Evolutionary conservation across 2,888 invertebrate species (phyloP).

Genomic region (Drosophila longiperda): DNA sequence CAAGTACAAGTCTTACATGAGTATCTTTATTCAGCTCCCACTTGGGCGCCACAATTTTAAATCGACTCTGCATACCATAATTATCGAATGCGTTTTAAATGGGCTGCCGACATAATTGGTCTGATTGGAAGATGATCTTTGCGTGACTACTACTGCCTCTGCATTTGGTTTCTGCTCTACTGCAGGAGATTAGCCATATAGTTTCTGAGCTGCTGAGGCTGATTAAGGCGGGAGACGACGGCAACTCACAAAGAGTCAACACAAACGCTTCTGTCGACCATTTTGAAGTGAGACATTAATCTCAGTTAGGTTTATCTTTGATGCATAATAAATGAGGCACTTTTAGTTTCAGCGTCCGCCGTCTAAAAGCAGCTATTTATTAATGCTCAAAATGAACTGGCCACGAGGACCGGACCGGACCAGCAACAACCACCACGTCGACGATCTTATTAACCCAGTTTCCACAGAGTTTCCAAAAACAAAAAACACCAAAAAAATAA

Average conservation of each 20-base stretch:
- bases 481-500: constrained; percentile 10
- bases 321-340: constrained; percentile 78
- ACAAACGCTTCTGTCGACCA: constrained; percentile 53
- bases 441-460: constrained; percentile 78
- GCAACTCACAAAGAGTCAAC: constrained; percentile 36
- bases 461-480: constrained; percentile 27
- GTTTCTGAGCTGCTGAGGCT: constrained; percentile 11
- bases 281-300: constrained; percentile 78
- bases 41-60: constrained; percentile 4
- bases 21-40: constrained; percentile 4
- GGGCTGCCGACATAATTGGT: constrained; percentile 72
- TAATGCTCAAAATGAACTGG: constrained; percentile 54
- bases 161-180: constrained; percentile 8
- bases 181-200: not conserved
- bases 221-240: constrained; percentile 23
- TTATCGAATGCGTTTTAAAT: constrained; percentile 71
- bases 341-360: constrained; percentile 48
- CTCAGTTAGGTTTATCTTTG: constrained; percentile 80
- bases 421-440: constrained; percentile 23
- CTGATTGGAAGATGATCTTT: constrained; percentile 59
- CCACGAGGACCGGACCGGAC: constrained; percentile 24
- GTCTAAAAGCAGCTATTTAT: constrained; percentile 79
- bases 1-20: constrained; percentile 14
- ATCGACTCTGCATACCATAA: constrained; percentile 55
- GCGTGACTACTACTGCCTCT: constrained; percentile 52